Evolutionary conservation across 2,113 vertebrate species (phyloP), one percentile per base, ranked within the genome.

Genomic region (Noturus placidus): DNA sequence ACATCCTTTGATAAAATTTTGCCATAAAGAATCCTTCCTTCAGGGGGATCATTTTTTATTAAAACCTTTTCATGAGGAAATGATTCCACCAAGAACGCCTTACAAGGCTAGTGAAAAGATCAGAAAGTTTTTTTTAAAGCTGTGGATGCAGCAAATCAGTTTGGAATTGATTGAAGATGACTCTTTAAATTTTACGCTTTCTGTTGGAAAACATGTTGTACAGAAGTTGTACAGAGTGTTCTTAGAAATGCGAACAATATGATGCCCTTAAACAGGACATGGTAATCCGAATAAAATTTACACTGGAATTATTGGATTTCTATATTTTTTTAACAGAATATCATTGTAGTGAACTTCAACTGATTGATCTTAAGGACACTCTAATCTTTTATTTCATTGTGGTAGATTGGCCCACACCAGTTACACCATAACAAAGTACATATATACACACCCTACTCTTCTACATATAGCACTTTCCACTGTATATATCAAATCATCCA

Each of bases 401-500:
- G 30, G 42, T 56, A 57, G 15, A 20, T 33, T 80, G n/a, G 30
- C 4, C 77, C 11, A 54, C 78, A 80, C 33, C 11, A 82, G 19
- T 57, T 35, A 82, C 81, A 82, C 65, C 57, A 82, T 65, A 42
- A 22, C 19, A 61, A 65, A 65, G 59, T 42, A n/a, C 14, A 46
- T 63, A 42, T 13, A 46, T 82, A 46, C 38, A 46, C 81, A 82
- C 35, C 78, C 35, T 8, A 63, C 35, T 2, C 27, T 65, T 82
- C 56, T 82, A 65, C 81, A 82, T 82, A 82, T 65, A 83, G 82
- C 27, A 83, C 61, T 86, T 87, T 87, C 78, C 86, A 82, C 86
- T 81, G 30, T 65, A 52, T 81, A n/a, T 80, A 81, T 81, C 50
- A 56, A 76, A 85, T 82, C 52, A 82, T 87, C 63, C 38, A 83